Conservation (phyloP, 2,797 vertebrate species). For the Hipposideros larvatus region DNA sequence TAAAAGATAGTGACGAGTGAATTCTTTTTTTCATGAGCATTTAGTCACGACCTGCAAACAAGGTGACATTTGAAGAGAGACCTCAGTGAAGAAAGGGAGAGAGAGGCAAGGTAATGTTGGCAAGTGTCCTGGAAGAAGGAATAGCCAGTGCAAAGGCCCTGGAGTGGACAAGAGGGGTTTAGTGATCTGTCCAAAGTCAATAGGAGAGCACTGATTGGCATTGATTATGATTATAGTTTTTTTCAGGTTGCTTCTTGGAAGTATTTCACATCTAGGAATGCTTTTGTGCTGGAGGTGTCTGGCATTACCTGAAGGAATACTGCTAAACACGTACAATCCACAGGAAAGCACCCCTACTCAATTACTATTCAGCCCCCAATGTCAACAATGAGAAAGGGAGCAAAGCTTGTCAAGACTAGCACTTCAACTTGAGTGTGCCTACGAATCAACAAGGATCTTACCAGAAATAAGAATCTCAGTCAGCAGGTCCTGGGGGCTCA, state of each 20-base stretch:
- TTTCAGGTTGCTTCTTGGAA: accelerated
- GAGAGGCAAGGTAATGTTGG: neutral
- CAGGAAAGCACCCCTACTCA: neutral
- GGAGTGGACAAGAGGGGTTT: too few relatives aligned
- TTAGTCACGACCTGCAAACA: neutral
- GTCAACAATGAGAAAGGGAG: neutral
- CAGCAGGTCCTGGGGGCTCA: too few relatives aligned
- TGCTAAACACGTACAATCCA: neutral
- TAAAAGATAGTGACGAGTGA: neutral
- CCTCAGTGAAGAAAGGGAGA: neutral
- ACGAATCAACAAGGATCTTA: too few relatives aligned
- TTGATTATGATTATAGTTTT: too few relatives aligned
- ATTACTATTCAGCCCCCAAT: neutral
- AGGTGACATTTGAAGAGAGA: neutral
- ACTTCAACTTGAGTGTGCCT: neutral
- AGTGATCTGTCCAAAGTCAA: too few relatives aligned
- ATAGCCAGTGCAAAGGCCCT: too few relatives aligned
- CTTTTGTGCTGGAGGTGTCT: neutral
- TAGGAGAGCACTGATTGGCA: too few relatives aligned
- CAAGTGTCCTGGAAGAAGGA: too few relatives aligned
- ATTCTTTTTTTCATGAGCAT: neutral
- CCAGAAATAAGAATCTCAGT: too few relatives aligned
- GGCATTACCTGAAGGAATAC: neutral
- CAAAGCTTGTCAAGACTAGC: neutral
- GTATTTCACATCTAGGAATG: too few relatives aligned